These are phyloP conservation scores for Cavia porcellus DNA, from an alignment of 2,113 vertebrate species.

Conservation along the genomic window DNA sequence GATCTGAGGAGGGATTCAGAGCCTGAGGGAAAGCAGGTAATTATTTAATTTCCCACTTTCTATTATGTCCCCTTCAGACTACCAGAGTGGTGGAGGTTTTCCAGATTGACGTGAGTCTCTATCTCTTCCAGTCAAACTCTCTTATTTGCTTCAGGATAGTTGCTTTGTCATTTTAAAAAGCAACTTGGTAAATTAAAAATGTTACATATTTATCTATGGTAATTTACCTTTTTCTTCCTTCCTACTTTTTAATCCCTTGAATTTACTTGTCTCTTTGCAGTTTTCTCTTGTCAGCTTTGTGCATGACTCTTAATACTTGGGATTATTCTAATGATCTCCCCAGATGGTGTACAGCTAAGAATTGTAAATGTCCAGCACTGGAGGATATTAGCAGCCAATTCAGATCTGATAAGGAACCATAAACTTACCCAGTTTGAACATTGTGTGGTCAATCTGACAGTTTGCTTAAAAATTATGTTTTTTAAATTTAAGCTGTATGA, in stretches of 20 bases:
- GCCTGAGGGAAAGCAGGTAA: not conserved
- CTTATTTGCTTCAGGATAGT: not conserved
- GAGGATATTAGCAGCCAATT: not conserved
- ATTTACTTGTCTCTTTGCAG: slow-evolving; percentile 34
- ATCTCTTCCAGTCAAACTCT: not conserved
- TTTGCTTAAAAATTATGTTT: slow-evolving; percentile 12
- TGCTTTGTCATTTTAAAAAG: slow-evolving; percentile 32
- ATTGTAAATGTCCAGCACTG: not conserved
- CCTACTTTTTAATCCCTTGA: not conserved
- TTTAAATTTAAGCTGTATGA: slow-evolving; percentile 31
- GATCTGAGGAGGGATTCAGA: not conserved
- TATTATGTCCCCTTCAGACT: not conserved
- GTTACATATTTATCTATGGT: slow-evolving; percentile 27
- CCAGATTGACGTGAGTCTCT: not conserved
- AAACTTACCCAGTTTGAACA: not conserved
- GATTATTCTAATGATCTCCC: not conserved
- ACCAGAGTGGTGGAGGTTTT: not conserved
- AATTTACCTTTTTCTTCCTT: not conserved
- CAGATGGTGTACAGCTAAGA: not conserved
- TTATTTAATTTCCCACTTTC: not conserved
- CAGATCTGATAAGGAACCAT: not conserved
- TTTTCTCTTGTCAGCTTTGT: slow-evolving; percentile 25
- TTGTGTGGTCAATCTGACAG: not conserved
- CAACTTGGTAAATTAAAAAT: slow-evolving; percentile 21
- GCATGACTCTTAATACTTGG: not conserved